Base-by-base conservation (phyloP, 2,888 invertebrate species). In the Drosophila formosana region DNA sequence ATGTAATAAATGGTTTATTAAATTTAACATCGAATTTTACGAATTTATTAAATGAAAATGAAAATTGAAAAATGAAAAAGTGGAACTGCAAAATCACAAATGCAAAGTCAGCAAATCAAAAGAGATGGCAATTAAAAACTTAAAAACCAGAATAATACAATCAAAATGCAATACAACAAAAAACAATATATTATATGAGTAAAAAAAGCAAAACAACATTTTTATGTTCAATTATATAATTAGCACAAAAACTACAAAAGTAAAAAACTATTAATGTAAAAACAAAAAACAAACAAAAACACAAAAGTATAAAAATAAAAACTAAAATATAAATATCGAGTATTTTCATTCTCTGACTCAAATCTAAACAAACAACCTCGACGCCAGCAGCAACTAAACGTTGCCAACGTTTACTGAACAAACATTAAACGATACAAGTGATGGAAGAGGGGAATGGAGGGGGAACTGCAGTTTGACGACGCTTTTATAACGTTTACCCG, bases 21-120 rank as follows among this genome's bases (percentile, higher is more conserved):
- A 80, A 88, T 90, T 87, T 77, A 85, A 90, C 90, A 90, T 90
- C 90, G 90, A 91, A 90, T 90, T 90, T 88, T 86, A 90, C 90
- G 90, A 90, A 90, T 90, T 90, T 90, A 90, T 81, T 84, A 80
- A 72, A 58, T 30, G 50, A 61, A 60, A 73, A 62, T 47, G 34
- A 51, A 67, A 37, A 77, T 55, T 58, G 66, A 61, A 53, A 47
- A 43, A 56, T 55, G 39, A 60, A 79, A 79, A 66, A 18, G 18
- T 18, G 18, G 18, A 18, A 18, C 18, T 18, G 18, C 18, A 18
- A 66, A 66, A 45, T 39, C 18, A 47, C 45, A 43, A 62, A 82
- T 18, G 18, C 18, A 18, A 79, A 64, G 51, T 62, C 64, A 66
- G 65, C 68, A 78, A 89, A 80, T 82, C 69, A 79, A 85, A 83